Base-by-base conservation (phyloP, 2,113 vertebrate species). In the Lipophrys pholis region DNA sequence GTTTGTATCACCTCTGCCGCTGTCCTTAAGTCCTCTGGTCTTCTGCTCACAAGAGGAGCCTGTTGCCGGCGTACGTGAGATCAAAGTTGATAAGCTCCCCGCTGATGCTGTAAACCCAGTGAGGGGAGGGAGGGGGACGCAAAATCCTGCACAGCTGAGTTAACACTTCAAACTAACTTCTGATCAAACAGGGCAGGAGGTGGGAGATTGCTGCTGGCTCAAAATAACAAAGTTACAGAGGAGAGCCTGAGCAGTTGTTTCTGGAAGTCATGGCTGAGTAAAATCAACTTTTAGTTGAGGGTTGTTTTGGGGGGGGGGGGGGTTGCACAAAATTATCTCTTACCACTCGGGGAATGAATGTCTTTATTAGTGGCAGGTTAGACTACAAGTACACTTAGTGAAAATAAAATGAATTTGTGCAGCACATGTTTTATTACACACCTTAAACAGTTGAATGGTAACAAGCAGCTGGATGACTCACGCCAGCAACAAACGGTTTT, bases 131-230 rank as follows among this genome's bases (percentile, higher is more conserved):
- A 30, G 30, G 16, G 40, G 68, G 38, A 54, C 43, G 11, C 8
- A 64, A 87, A 89, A 87, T 80, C 80, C 83, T 30, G 15, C 80
- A 74, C 79, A 90, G 87, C 87, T 87, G 89, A 82, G 62, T 66
- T 77, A 89, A 83, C 73, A 62, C 78, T 75, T 68, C 66, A 73
- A 64, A 63, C 51, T 48, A 48, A 66, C 30, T 39, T n/a, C 51
- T 50, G 41, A 54, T 49, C 21, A n/a, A 11, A 50, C 52, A 70
- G 67, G 10, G 41, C 41, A 42, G 41, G 41, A 42, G 41, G 41
- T 8, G 41, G 41, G 41, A 42, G 41, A 42, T 7, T 42, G 41
- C 41, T 6, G 41, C 41, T 10, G 41, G 10, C 43, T 17, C 14
- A n/a, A n/a, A 59, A 14, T 9, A 30, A 30, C 21, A 30, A 30